Conservation (phyloP, 2,888 invertebrate species). For the Meiosimyza decipiens region DNA sequence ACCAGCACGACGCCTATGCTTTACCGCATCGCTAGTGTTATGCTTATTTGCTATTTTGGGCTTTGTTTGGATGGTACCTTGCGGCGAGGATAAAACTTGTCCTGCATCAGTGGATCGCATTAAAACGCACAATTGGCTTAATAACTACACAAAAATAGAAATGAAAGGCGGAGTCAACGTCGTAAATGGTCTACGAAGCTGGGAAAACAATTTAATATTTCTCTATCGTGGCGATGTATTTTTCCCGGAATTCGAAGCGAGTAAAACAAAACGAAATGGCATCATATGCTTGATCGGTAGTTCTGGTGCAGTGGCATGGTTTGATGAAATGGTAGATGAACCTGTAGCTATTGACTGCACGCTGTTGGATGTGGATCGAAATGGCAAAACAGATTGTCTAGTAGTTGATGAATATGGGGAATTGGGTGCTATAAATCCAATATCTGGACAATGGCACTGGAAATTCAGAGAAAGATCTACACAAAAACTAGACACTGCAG, state of each 20-base stretch:
- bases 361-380: constrained; percentile 77
- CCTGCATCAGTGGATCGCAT: constrained; percentile 69
- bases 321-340: constrained; percentile 75
- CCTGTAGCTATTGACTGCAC: constrained; percentile 81
- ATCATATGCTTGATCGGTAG: constrained; percentile 77
- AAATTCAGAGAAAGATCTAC: constrained; percentile 61
- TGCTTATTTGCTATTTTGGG: constrained; percentile 78
- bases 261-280: constrained; percentile 69
- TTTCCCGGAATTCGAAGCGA: constrained; percentile 69
- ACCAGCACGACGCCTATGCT: constrained; percentile 74
- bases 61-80: constrained; percentile 82
- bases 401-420: constrained; percentile 78
- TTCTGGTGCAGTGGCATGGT: constrained; percentile 80
- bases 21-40: constrained; percentile 76
- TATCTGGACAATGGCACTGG: constrained; percentile 72
- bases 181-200: constrained; percentile 73
- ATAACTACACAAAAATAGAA: constrained; percentile 76
- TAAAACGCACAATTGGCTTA: constrained; percentile 76
- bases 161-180: constrained; percentile 77
- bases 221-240: constrained; percentile 78
- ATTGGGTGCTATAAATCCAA: constrained; percentile 72
- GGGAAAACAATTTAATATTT: constrained; percentile 78
- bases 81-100: constrained; percentile 75
- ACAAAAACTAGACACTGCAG: constrained; percentile 70
- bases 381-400: constrained; percentile 80